These are phyloP conservation scores for Andrena flavipes DNA, from an alignment of 2,888 invertebrate genomes.

Conservation along the genomic window DNA sequence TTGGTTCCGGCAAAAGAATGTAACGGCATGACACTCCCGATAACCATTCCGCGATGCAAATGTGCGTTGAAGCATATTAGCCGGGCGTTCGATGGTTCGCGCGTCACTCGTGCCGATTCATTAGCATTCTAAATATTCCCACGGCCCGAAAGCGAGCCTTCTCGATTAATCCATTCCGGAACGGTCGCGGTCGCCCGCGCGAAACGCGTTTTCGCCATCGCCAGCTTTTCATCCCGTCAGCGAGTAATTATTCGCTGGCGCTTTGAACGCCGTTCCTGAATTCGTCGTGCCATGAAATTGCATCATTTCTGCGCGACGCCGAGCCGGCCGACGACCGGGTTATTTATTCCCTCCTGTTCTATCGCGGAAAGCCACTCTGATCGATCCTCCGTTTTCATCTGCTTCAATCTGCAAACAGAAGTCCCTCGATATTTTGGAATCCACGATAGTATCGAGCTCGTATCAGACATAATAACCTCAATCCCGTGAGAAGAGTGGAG, in stretches of 20 bases:
- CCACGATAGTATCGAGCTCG: not conserved
- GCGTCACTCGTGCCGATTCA: not conserved
- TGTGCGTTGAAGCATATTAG: no score
- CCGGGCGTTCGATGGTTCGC: no score
- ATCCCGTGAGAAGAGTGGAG: not conserved
- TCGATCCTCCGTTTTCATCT: not conserved
- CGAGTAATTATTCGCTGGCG: constrained; percentile 1
- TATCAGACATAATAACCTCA: not conserved
- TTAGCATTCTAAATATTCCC: constrained; percentile 28
- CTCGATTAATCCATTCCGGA: not conserved
- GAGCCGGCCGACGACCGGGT: no score
- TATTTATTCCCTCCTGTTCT: no score
- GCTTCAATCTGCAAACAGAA: no score
- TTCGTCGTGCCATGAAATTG: not conserved
- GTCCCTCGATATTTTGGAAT: not conserved
- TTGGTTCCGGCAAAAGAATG: no score
- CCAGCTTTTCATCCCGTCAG: not conserved
- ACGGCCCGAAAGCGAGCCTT: not conserved
- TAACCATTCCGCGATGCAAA: no score
- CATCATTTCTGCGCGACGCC: not conserved
- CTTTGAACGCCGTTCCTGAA: constrained; percentile 5
- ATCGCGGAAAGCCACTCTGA: no score
- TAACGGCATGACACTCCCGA: no score
- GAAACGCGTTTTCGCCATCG: not conserved
- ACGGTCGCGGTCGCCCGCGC: not conserved